Evolutionary conservation across 2,113 vertebrate species (phyloP).

Genomic region (Nibea albiflora): DNA sequence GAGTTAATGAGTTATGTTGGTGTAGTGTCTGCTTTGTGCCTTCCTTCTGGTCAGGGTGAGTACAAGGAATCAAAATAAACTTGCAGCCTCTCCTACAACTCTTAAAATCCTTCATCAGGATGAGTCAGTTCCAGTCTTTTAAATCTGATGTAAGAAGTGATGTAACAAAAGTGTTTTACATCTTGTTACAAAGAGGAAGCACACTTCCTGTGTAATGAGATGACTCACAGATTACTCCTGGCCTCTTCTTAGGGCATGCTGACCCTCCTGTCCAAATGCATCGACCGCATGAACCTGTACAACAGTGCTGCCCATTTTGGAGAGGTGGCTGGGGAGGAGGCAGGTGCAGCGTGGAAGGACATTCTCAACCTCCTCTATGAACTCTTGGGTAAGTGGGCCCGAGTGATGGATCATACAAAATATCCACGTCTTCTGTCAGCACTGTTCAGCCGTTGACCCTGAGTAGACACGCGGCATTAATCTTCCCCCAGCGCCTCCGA

Average conservation of each 20-base stretch:
- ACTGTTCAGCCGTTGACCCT: conserved; percentile 53
- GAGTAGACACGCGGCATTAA: conserved; percentile 52
- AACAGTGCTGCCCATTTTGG: conserved; percentile 92
- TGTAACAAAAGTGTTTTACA: neutral
- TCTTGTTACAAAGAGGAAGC: neutral
- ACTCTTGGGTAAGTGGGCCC: conserved; percentile 87
- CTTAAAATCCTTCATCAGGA: neutral
- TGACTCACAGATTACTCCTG: neutral
- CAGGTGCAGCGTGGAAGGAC: conserved; percentile 92
- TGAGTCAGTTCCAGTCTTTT: neutral
- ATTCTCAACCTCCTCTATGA: conserved; percentile 96
- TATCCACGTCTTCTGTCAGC: conserved; percentile 43
- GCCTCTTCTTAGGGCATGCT: conserved; percentile 90
- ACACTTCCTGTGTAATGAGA: neutral
- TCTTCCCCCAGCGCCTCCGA: conserved; percentile 29
- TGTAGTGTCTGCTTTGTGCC: neutral
- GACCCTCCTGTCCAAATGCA: conserved; percentile 92
- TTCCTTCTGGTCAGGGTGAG: neutral
- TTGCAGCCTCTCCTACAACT: neutral
- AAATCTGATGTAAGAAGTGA: too few relatives aligned
- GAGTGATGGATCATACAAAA: conserved; percentile 45
- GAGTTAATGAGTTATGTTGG: too few relatives aligned
- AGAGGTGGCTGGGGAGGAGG: conserved; percentile 90
- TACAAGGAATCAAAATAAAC: neutral
- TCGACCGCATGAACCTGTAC: conserved; percentile 95